Evolutionary conservation across 2,888 invertebrate genomes (phyloP), one percentile per base, ranked within the genome.

Genomic region (Conistra vaccinii): DNA sequence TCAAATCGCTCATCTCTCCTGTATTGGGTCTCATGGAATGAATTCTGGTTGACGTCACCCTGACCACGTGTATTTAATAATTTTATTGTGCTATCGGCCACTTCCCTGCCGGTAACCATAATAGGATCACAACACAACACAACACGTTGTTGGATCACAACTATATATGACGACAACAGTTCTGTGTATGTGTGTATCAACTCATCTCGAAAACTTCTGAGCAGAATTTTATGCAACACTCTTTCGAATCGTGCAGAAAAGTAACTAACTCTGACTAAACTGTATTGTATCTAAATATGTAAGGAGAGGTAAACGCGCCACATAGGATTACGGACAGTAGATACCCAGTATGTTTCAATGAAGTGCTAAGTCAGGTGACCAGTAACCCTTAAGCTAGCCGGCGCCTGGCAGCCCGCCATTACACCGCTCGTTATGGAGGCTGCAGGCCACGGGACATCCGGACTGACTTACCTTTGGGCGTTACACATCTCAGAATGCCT

Each of bases 91-190:
- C 81, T 87, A 86, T 87, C 83, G 81, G 80, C 77, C 84, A 87
- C 89, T 89, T 91, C 90, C 91, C 88, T 80, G 70, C 68, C 77
- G 74, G 73, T 75, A 58, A 77, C 80, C 73, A 76, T 81, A 79
- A 69, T 78, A 76, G 69, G 51, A 76, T 45, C 76, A 71, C 69
- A 78, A 70, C 73, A 71, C 69, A 78, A 70, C 73, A 71, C 69
- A 78, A 70, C 73, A n/a, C n/a, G n/a, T n/a, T n/a, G n/a, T n/a
- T n/a, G 69, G 51, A 76, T 45, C 76, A 71, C 69, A 78, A 70
- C 73, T 51, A 65, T 69, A 82, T 78, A 83, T 78, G 51, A 78
- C 62, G 57, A 57, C 62, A 67, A 58, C 32, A 35, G 14, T 17
- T 48, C 3, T 71, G 10, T 48, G 12, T 35, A 32, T 45, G 12